phyloP scores from a whole-genome alignment of 2,797 vertebrate genomes.

The Podargus strigoides region DNA sequence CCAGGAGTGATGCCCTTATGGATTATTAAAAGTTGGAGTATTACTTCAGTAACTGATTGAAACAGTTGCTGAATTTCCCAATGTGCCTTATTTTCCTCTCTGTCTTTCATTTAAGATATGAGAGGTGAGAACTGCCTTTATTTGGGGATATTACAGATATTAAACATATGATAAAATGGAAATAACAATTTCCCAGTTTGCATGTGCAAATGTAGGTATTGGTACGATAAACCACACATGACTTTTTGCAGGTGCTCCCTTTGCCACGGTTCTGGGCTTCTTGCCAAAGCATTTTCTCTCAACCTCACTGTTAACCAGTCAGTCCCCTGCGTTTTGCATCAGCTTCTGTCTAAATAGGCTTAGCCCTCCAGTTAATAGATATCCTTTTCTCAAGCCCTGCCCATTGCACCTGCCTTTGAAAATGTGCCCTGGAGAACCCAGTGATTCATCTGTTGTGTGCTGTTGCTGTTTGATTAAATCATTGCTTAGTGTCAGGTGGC shows the following conservation, averaged over 20 bases:
- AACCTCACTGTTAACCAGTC: conserved; percentile 32
- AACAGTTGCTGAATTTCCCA: neutral
- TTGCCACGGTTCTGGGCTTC: conserved; percentile 34
- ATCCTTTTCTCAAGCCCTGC: conserved; percentile 56
- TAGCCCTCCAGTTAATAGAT: conserved; percentile 45
- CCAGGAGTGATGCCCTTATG: neutral
- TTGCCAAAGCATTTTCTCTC: conserved; percentile 45
- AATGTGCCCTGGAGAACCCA: conserved; percentile 32
- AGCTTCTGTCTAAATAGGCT: conserved; percentile 55
- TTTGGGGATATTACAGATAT: neutral
- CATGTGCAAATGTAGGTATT: conserved; percentile 37
- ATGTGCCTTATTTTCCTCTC: neutral
- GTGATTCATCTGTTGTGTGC: conserved; percentile 22
- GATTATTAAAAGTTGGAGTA: neutral
- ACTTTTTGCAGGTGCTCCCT: conserved; percentile 52
- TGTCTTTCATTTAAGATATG: neutral
- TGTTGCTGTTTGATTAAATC: conserved; percentile 43
- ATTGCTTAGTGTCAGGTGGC: conserved; percentile 62
- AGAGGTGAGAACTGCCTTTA: neutral
- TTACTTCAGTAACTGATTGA: neutral
- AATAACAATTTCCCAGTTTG: neutral
- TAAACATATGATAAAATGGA: neutral
- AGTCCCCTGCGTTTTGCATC: conserved; percentile 29
- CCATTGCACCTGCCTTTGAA: conserved; percentile 64
- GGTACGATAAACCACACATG: neutral